Percentiles rank a stretch among this genome's conserved stretches.
These are phyloP conservation scores for Calameuta pallipes DNA, from an alignment of 2,888 invertebrate species.

Conservation along the genomic window DNA sequence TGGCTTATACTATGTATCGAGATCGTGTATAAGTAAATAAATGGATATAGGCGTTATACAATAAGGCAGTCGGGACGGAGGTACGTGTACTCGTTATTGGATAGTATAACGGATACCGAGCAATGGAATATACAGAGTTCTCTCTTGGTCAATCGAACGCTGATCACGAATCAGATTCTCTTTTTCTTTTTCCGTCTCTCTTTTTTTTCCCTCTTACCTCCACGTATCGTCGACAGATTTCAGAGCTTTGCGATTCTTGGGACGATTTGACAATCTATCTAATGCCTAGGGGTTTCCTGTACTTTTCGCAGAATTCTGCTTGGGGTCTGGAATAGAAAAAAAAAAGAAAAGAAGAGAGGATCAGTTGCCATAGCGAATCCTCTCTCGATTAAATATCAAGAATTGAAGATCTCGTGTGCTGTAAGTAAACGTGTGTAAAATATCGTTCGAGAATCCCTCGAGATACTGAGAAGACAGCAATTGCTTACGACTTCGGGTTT, in stretches of 20 bases:
- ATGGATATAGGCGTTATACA: background rate
- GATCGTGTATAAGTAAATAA: background rate
- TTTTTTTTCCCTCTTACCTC: background rate
- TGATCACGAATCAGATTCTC: background rate
- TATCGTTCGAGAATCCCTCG: conserved; percentile 24
- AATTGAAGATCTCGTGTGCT: background rate
- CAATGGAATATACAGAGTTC: background rate
- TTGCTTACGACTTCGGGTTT: conserved; percentile 24
- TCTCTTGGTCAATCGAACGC: background rate
- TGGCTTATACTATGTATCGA: conserved; percentile 1
- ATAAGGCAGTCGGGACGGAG: background rate
- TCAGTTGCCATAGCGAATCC: background rate
- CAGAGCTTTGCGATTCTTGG: background rate
- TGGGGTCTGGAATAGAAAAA: background rate
- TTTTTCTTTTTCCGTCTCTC: background rate
- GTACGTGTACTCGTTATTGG: background rate
- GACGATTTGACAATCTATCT: background rate
- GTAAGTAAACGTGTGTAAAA: conserved; percentile 19
- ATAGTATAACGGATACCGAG: background rate
- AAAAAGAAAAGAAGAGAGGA: background rate
- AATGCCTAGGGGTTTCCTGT: background rate
- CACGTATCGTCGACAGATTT: background rate
- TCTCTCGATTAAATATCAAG: background rate
- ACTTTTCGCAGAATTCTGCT: background rate
- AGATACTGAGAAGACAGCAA: conserved; percentile 24